Evolutionary conservation across 2,797 vertebrate species (phyloP).

Genomic region (Heliangelus exortis): DNA sequence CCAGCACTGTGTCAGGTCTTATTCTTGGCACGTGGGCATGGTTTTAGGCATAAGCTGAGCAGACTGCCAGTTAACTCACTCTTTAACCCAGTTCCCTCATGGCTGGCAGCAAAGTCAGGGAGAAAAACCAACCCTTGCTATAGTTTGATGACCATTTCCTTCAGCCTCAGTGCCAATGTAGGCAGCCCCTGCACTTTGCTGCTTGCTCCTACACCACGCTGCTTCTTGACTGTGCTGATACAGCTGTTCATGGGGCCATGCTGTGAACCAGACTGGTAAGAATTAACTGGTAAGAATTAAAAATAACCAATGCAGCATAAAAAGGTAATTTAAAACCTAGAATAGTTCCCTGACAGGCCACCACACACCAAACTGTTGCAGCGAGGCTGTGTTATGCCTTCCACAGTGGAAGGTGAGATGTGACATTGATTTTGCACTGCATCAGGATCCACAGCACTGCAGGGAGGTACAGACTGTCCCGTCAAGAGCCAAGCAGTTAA

Average conservation of each 20-base stretch:
- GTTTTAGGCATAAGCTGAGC: neutral
- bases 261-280: no score
- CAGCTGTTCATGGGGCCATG: neutral
- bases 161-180: neutral
- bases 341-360: neutral
- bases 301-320: neutral
- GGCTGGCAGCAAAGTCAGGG: neutral
- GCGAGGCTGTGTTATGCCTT: neutral
- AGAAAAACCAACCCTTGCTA: neutral
- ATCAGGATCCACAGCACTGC: neutral
- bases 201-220: neutral
- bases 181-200: neutral
- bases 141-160: neutral
- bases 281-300: no score
- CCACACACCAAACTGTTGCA: neutral
- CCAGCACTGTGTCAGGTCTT: neutral
- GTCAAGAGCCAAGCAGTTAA: neutral
- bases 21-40: neutral
- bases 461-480: neutral
- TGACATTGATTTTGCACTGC: neutral
- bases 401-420: neutral
- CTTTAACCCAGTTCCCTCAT: neutral
- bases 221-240: neutral
- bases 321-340: neutral
- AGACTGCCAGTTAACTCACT: neutral